A percentile compares a stretch with the other conserved stretches of the same genome.
Evolutionary conservation across 2,888 invertebrate species (phyloP).

Genomic region (Nephrotoma guestfalica): DNA sequence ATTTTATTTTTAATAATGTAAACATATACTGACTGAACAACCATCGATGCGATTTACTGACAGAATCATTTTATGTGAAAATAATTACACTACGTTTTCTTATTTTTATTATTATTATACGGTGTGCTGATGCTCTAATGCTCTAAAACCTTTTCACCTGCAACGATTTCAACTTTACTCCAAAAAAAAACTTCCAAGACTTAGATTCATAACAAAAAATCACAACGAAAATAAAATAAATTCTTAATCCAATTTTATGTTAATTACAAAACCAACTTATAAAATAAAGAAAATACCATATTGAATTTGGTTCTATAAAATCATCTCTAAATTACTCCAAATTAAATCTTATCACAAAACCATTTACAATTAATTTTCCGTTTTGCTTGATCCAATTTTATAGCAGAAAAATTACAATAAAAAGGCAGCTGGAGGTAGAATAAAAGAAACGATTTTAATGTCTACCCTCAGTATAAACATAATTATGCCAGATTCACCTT

Average conservation of each 20-base stretch:
- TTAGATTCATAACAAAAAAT: too few relatives aligned
- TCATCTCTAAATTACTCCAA: background rate
- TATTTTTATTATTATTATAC: too few relatives aligned
- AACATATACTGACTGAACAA: too few relatives aligned
- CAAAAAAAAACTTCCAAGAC: too few relatives aligned
- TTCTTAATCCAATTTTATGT: background rate
- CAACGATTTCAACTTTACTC: too few relatives aligned
- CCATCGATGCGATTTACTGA: too few relatives aligned
- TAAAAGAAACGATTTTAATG: background rate
- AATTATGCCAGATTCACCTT: background rate
- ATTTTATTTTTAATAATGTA: too few relatives aligned
- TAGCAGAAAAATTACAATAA: background rate
- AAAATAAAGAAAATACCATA: background rate
- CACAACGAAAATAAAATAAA: too few relatives aligned
- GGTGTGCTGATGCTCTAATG: too few relatives aligned
- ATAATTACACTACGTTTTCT: too few relatives aligned
- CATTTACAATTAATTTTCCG: background rate
- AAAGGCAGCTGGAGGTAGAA: background rate
- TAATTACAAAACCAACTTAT: background rate
- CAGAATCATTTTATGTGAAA: too few relatives aligned
- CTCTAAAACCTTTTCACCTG: too few relatives aligned
- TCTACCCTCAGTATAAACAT: background rate
- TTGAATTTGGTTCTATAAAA: background rate
- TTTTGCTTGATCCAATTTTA: background rate
- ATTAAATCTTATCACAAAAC: background rate